phyloP scores from a whole-genome alignment of 2,888 invertebrate genomes.

The Malthinus flaveolus region DNA sequence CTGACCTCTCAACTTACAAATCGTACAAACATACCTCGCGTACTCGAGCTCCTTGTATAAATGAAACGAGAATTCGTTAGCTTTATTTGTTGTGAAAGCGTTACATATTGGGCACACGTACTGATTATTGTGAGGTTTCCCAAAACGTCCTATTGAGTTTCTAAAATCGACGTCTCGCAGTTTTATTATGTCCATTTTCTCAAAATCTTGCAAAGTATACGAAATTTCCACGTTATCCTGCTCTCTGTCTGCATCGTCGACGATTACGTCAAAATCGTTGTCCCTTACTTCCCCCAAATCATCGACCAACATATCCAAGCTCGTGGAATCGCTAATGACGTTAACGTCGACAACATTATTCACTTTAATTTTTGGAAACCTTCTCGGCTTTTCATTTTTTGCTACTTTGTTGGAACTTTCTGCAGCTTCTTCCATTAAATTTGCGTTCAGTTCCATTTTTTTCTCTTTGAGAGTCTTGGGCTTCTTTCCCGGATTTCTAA shows the following conservation, averaged over 20 bases:
- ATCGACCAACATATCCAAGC: no score
- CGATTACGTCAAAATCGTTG: not conserved
- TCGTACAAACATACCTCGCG: slow-evolving; percentile 65
- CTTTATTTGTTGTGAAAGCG: slow-evolving; percentile 60
- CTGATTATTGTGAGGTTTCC: slow-evolving; percentile 59
- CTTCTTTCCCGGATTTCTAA: slow-evolving; percentile 5
- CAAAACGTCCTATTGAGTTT: slow-evolving; percentile 45
- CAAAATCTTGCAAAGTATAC: slow-evolving; percentile 26
- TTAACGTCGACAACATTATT: no score
- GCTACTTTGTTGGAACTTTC: no score
- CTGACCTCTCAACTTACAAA: slow-evolving; percentile 63
- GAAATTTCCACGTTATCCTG: no score
- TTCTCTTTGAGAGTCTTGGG: slow-evolving; percentile 24
- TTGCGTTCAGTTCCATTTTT: slow-evolving; percentile 11
- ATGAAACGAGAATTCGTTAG: slow-evolving; percentile 67
- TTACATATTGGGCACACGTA: slow-evolving; percentile 67
- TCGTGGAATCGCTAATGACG: no score
- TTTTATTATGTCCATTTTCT: slow-evolving; percentile 33
- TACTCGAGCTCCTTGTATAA: slow-evolving; percentile 69
- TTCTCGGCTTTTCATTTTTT: no score
- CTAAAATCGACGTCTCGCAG: slow-evolving; percentile 9
- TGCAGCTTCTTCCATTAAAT: not conserved
- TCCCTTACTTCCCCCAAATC: no score
- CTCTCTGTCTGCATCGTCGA: not conserved
- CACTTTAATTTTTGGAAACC: no score